Evolutionary conservation across 2,113 vertebrate genomes (phyloP).

Genomic region (Microtus oregoni): DNA sequence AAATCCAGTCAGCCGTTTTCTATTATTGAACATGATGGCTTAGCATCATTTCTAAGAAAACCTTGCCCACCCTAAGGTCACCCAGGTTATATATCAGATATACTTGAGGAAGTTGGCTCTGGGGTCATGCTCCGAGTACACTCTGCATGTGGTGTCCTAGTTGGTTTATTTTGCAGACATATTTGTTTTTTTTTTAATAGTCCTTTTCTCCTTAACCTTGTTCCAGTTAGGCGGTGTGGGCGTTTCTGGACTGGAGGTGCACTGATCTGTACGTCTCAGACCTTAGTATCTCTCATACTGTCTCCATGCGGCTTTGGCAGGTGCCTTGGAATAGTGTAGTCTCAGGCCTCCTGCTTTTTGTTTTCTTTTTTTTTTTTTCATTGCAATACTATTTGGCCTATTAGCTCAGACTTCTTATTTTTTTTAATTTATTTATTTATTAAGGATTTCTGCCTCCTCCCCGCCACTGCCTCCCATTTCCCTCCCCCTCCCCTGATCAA

Average conservation of each 20-base stretch:
- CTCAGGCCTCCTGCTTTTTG: not conserved
- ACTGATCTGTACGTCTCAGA: not conserved
- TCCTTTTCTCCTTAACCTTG: not conserved
- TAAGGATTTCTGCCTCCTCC: too few relatives aligned
- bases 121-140: too few relatives aligned
- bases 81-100: not conserved
- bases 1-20: not conserved
- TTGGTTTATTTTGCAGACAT: fast-evolving
- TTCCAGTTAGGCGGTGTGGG: not conserved
- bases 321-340: not conserved
- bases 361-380: too few relatives aligned
- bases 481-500: too few relatives aligned
- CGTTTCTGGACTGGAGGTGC: not conserved
- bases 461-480: too few relatives aligned
- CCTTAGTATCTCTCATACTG: not conserved
- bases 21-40: not conserved
- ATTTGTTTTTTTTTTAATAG: too few relatives aligned
- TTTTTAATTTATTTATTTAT: too few relatives aligned
- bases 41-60: not conserved
- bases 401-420: too few relatives aligned
- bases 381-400: too few relatives aligned
- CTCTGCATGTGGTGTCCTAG: fast-evolving
- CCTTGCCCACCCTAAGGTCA: not conserved
- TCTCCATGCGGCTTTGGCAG: not conserved
- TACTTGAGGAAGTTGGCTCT: not conserved